Evolutionary conservation across 2,888 invertebrate genomes (phyloP).

Genomic region (Aporophyla lueneburgensis): DNA sequence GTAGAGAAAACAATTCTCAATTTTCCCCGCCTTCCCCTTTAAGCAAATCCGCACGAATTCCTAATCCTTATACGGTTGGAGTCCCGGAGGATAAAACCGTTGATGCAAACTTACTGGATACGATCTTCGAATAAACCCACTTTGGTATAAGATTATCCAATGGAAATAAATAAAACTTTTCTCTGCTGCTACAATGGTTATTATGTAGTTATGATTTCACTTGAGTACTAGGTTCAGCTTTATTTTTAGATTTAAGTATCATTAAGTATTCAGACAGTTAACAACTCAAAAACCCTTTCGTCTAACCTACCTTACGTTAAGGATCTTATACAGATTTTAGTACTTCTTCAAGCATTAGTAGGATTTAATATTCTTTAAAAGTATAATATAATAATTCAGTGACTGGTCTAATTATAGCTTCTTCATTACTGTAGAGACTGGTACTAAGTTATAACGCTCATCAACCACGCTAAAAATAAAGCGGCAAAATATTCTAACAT

Average conservation of each 20-base stretch:
- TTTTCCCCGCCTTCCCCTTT: conserved; percentile 84
- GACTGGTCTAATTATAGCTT: neutral
- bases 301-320: neutral
- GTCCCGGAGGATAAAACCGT: conserved; percentile 78
- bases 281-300: neutral
- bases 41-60: conserved; percentile 87
- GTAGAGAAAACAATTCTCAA: conserved; percentile 86
- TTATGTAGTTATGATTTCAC: neutral
- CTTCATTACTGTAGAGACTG: conserved; percentile 2
- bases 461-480: conserved; percentile 12
- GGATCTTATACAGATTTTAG: neutral
- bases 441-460: conserved; percentile 6
- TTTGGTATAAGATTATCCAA: conserved; percentile 42
- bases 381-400: neutral
- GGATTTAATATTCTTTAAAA: too few relatives aligned
- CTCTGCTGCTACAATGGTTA: conserved; percentile 12
- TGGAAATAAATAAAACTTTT: conserved; percentile 40
- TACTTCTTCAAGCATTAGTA: neutral
- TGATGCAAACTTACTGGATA: conserved; percentile 77
- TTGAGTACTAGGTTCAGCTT: neutral
- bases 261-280: neutral
- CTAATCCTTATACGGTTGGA: conserved; percentile 85
- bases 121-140: conserved; percentile 61
- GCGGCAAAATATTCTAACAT: conserved; percentile 26
- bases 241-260: too few relatives aligned